These are phyloP conservation scores for Mimas tiliae DNA, from an alignment of 2,888 invertebrate species.

Conservation along the genomic window DNA sequence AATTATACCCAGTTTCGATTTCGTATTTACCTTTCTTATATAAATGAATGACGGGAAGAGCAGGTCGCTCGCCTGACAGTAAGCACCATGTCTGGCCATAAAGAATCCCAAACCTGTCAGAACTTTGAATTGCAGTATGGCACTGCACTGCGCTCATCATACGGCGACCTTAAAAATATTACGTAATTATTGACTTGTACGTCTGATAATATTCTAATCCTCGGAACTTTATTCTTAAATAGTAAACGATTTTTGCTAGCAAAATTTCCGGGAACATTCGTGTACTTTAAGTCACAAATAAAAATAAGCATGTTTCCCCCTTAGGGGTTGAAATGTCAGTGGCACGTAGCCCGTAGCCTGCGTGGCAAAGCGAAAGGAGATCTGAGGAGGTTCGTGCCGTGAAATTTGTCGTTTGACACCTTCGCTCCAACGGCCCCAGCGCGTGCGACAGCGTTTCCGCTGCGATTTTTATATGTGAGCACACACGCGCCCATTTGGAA, in stretches of 20 bases:
- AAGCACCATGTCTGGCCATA: too few species aligned
- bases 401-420: constrained; percentile 75
- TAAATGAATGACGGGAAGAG: too few species aligned
- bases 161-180: too few species aligned
- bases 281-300: constrained; percentile 40
- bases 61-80: too few species aligned
- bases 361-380: constrained; percentile 53
- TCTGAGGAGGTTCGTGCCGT: constrained; percentile 59
- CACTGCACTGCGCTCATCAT: too few species aligned
- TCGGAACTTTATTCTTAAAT: neutral
- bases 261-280: neutral
- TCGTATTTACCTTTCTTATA: neutral
- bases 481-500: constrained; percentile 14
- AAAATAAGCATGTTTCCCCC: constrained; percentile 42
- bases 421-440: constrained; percentile 58
- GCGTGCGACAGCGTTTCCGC: constrained; percentile 57
- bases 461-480: constrained; percentile 54
- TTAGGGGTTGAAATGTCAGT: constrained; percentile 49
- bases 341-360: constrained; percentile 47
- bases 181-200: neutral
- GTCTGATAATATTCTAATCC: neutral
- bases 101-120: too few species aligned
- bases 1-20: constrained; percentile 5
- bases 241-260: neutral
- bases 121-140: too few species aligned